Percentiles rank a stretch among this genome's conserved stretches.
Evolutionary conservation across 1,140 invertebrate species (phyloP).

Genomic region (Tribolium madens): DNA sequence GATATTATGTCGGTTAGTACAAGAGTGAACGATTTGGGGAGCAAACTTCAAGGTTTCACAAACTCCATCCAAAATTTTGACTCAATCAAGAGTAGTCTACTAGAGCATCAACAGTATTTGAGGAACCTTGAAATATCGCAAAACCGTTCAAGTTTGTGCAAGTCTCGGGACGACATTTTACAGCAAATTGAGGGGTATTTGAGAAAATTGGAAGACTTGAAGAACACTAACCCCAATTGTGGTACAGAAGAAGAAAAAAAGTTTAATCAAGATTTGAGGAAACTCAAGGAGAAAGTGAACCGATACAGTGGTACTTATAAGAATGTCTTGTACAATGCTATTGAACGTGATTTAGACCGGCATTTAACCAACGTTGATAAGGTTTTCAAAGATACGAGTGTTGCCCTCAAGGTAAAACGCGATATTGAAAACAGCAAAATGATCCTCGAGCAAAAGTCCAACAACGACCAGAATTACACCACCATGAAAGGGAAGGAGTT

Average conservation of each 20-base stretch:
- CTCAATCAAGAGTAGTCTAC: not conserved
- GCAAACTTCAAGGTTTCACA: not conserved
- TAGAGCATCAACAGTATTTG: slow-evolving; percentile 1
- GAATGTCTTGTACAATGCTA: slow-evolving; percentile 53
- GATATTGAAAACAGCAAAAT: slow-evolving; percentile 51
- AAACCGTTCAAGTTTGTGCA: not conserved
- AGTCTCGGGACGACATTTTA: slow-evolving; percentile 10
- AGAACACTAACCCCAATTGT: not conserved
- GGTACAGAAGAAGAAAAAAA: not conserved
- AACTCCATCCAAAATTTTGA: not conserved
- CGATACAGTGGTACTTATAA: slow-evolving; percentile 54
- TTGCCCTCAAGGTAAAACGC: slow-evolving; percentile 42
- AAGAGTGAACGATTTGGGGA: slow-evolving; percentile 20
- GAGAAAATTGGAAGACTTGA: not conserved
- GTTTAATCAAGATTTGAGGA: not conserved
- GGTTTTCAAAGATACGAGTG: slow-evolving; percentile 28
- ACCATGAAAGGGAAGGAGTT: slow-evolving; percentile 1
- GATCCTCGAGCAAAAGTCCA: slow-evolving; percentile 54
- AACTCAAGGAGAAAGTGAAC: slow-evolving; percentile 52
- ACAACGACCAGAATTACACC: slow-evolving; percentile 48
- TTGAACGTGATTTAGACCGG: slow-evolving; percentile 54
- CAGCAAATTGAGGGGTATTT: slow-evolving; percentile 16
- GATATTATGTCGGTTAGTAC: slow-evolving; percentile 29
- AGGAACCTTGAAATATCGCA: not conserved
- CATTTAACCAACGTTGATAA: slow-evolving; percentile 42